phyloP scores from a whole-genome alignment of 2,888 invertebrate genomes.

The Ectobius pallidus region DNA sequence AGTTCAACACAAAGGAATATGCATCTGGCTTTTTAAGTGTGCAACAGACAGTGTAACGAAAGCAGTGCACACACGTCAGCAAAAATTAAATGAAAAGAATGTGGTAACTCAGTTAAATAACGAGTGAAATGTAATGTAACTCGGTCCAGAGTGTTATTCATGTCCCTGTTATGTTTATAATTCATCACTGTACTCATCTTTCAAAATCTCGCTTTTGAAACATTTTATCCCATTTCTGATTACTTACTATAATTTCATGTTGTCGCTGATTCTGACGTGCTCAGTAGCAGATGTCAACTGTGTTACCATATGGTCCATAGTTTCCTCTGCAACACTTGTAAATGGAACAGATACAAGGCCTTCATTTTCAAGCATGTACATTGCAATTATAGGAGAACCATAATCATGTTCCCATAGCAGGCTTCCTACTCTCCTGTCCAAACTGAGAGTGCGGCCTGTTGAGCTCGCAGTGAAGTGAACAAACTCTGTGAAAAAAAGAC shows the following conservation, averaged over 20 bases:
- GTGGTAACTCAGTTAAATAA: too few species aligned
- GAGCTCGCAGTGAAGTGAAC: slow-evolving; percentile 91
- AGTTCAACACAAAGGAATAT: too few species aligned
- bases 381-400: slow-evolving; percentile 88
- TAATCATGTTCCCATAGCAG: slow-evolving; percentile 88
- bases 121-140: too few species aligned
- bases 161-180: too few species aligned
- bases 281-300: slow-evolving; percentile 44
- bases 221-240: too few species aligned
- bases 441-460: slow-evolving; percentile 82
- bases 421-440: slow-evolving; percentile 81
- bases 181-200: too few species aligned
- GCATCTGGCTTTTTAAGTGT: too few species aligned
- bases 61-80: too few species aligned
- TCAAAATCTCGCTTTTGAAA: too few species aligned
- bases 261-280: slow-evolving; percentile 49
- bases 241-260: slow-evolving; percentile 62
- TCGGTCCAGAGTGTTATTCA: too few species aligned
- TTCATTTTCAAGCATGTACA: slow-evolving; percentile 78
- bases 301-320: slow-evolving; percentile 67
- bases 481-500: slow-evolving; percentile 64
- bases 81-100: too few species aligned
- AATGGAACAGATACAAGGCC: slow-evolving; percentile 86
- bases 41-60: too few species aligned
- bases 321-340: slow-evolving; percentile 87